Evolutionary conservation across 2,888 invertebrate species (phyloP), one percentile per base, ranked within the genome.

Genomic region (Xestia xanthographa): DNA sequence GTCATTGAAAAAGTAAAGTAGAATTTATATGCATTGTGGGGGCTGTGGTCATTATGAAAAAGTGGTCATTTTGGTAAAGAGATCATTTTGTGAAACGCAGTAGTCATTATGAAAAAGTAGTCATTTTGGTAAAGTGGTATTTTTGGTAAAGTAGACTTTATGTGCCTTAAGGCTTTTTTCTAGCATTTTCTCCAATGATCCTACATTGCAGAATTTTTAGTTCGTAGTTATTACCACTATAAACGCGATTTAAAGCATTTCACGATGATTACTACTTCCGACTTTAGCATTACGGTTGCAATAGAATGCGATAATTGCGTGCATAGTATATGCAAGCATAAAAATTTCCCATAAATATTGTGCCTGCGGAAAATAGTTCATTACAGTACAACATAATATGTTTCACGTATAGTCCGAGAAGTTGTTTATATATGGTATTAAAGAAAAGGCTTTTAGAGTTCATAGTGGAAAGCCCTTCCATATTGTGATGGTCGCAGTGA

Each of bases 191-290:
- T 73, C 14, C 9, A 22, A 29, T n/a, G 43, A 20, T 29, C 14
- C 12, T 41, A 38, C 11, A 20, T 14, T 14, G 22, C 53, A 50
- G 22, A 56, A 38, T 56, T 48, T 62, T 66, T 43, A 26, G 2
- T 38, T 34, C 9, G 29, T 20, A 43, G 41, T 83, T 80, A 71
- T 58, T 43, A 67, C 83, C 56, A 63, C n/a, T 66, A 60, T 48
- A 38, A 83, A 69, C 29, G 50, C 77, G n/a, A 79, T 77, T 70
- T 41, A 26, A 63, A 56, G 41, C 34, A 66, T 67, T 83, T 83
- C 45, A 83, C 38, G 17, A 80, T 76, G 17, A 80, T 84, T 75
- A 72, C 67, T 26, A 43, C 63, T 80, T 83, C 66, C 45, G 43
- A 72, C 45, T 72, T 79, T 43, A 38, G 45, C 38, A 20, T 53